phyloP scores from a whole-genome alignment of 2,113 vertebrate genomes.

The Pachyramphus minor region DNA sequence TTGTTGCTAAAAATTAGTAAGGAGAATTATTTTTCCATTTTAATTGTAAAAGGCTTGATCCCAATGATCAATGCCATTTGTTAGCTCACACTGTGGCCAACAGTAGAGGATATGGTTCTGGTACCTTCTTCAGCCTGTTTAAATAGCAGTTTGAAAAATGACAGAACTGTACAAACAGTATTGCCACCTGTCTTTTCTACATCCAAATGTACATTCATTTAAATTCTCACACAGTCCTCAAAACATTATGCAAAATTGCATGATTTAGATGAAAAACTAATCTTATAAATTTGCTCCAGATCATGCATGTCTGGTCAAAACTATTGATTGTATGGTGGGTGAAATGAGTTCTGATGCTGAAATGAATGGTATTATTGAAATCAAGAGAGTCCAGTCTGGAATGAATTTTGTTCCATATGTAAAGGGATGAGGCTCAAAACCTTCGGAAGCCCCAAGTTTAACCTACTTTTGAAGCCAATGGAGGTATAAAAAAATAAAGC shows the following conservation, averaged over 20 bases:
- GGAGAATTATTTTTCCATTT: neutral
- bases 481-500: neutral
- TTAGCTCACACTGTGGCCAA: neutral
- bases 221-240: neutral
- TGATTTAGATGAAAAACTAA: neutral
- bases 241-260: neutral
- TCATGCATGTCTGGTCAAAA: neutral
- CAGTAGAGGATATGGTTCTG: neutral
- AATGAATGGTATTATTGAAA: neutral
- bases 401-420: neutral
- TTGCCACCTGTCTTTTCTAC: neutral
- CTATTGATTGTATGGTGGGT: neutral
- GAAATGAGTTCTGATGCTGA: neutral
- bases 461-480: neutral
- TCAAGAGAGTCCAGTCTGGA: neutral
- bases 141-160: neutral
- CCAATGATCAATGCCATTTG: neutral
- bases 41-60: neutral
- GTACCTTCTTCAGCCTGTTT: neutral
- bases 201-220: neutral
- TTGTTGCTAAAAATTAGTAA: neutral
- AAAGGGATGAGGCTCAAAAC: neutral
- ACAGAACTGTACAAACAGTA: neutral
- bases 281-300: neutral
- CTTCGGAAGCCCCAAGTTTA: neutral